Evolutionary conservation across 1,140 invertebrate species (phyloP).

Genomic region (Mycetomoellerius zeteki): DNA sequence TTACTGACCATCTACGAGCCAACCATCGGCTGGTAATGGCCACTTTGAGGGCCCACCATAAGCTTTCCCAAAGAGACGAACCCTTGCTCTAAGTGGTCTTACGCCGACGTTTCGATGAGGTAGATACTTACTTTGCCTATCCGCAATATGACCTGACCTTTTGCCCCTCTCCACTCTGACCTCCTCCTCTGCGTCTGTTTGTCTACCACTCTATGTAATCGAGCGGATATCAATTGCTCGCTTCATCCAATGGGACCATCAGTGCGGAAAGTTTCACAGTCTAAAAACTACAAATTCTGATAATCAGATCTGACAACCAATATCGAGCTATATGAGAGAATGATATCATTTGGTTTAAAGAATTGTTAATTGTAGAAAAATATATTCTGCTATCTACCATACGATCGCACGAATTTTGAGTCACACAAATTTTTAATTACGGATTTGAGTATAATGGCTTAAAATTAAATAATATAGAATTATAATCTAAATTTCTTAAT

Average conservation of each 20-base stretch:
- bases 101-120: slow-evolving; percentile 78
- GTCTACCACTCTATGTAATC: slow-evolving; percentile 68
- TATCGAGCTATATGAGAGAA: background rate
- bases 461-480: background rate
- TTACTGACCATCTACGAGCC: slow-evolving; percentile 74
- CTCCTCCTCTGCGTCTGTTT: slow-evolving; percentile 19
- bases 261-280: background rate
- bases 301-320: background rate
- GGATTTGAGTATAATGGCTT: background rate
- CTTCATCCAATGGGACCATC: slow-evolving; percentile 13
- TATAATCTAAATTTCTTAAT: background rate
- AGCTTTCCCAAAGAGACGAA: slow-evolving; percentile 81
- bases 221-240: slow-evolving; percentile 77
- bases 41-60: slow-evolving; percentile 84
- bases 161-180: slow-evolving; percentile 55
- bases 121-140: slow-evolving; percentile 81
- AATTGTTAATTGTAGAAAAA: background rate
- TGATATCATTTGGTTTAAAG: background rate
- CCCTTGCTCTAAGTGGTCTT: slow-evolving; percentile 82
- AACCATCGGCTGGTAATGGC: slow-evolving; percentile 83
- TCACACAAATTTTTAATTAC: background rate
- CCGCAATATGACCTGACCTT: slow-evolving; percentile 79
- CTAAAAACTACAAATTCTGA: background rate
- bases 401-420: background rate
- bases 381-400: slow-evolving; percentile 5